Evolutionary conservation across 2,113 vertebrate species (phyloP).

Genomic region (Zosterops hypoxanthus): DNA sequence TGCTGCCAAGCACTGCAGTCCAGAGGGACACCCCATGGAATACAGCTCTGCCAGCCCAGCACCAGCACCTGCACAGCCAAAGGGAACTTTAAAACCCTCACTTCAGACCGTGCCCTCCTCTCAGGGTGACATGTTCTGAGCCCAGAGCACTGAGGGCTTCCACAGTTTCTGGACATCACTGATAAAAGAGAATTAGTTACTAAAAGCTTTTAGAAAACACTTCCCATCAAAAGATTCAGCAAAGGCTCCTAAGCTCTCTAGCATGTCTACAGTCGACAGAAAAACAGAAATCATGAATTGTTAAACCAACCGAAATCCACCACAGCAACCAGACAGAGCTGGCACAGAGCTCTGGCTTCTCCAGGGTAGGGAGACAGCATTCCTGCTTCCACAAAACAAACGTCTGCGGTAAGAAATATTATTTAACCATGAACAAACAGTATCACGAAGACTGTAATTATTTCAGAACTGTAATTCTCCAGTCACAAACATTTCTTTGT

Average conservation of each 20-base stretch:
- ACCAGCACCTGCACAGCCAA: background rate
- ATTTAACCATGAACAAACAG: background rate
- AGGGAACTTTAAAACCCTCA: background rate
- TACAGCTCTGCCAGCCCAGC: background rate
- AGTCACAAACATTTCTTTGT: background rate
- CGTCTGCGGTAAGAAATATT: background rate
- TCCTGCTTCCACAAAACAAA: background rate
- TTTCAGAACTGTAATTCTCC: background rate
- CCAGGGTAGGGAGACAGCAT: background rate
- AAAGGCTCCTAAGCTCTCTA: background rate
- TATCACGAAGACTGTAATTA: background rate
- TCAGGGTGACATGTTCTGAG: background rate
- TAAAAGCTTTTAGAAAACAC: background rate
- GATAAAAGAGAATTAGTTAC: background rate
- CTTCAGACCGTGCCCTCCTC: background rate
- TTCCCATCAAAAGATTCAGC: background rate
- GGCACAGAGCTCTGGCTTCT: background rate
- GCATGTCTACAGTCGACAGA: background rate
- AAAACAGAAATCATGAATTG: background rate
- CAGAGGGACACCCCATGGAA: background rate
- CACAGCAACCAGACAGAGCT: background rate
- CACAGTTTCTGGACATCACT: no score
- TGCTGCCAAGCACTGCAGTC: background rate
- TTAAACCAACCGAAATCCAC: background rate
- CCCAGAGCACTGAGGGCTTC: background rate